Evolutionary conservation across 2,797 vertebrate species (phyloP).

Genomic region (Diplodus puntazzo): DNA sequence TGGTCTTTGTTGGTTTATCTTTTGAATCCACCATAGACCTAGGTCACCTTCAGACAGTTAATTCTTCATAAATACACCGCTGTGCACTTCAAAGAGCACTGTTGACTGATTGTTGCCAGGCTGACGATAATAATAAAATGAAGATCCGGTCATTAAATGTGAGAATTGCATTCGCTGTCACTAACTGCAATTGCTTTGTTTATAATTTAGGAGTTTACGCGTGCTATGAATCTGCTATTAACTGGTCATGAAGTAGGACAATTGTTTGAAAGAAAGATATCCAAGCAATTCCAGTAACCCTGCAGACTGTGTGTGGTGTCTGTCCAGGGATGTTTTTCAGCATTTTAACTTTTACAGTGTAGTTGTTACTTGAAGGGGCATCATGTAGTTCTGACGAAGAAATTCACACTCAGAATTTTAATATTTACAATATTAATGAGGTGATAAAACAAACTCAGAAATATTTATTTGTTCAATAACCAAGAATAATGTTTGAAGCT

Average conservation of each 20-base stretch:
- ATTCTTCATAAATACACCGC: not conserved
- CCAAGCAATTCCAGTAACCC: too few species aligned
- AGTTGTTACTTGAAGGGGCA: too few species aligned
- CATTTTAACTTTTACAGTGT: too few species aligned
- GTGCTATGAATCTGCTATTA: not conserved
- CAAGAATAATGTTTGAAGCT: too few species aligned
- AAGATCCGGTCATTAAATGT: not conserved
- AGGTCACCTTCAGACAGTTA: conserved; percentile 15
- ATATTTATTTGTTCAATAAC: too few species aligned
- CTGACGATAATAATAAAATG: conserved; percentile 1
- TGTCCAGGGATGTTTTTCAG: too few species aligned
- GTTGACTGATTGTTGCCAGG: not conserved
- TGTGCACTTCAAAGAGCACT: not conserved
- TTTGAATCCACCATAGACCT: conserved; percentile 22
- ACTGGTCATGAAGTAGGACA: not conserved
- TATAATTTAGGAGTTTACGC: not conserved
- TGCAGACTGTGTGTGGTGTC: too few species aligned
- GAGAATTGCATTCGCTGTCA: not conserved
- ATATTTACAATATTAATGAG: too few species aligned
- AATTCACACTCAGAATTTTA: too few species aligned
- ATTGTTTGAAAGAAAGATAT: too few species aligned
- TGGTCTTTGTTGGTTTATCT: conserved; percentile 15
- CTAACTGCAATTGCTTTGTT: not conserved
- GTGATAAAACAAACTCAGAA: too few species aligned
- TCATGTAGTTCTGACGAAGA: too few species aligned